Evolutionary conservation across 1,140 invertebrate genomes (phyloP), one percentile per base, ranked within the genome.

Genomic region (Cydia amplana): DNA sequence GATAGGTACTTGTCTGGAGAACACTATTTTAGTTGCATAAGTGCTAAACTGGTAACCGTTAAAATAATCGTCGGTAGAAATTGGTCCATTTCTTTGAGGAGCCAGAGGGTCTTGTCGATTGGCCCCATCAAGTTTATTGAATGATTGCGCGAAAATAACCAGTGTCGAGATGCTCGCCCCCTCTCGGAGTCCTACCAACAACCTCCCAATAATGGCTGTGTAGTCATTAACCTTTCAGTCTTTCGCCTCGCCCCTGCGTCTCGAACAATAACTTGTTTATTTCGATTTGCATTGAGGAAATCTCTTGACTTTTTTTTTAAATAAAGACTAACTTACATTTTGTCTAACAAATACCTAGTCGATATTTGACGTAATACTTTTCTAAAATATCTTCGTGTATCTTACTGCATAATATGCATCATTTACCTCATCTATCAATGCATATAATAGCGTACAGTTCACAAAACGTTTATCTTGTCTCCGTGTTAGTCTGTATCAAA

Each of bases 141-240:
- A 93, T 93, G 90, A 93, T 93, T 93, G 91, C 88, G 88, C 90
- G 88, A 91, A 91, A 91, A 87, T 86, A 88, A 88, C 82, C 77
- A 85, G 77, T 82, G 80, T 79, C 74, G 79, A 88, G 87, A 89
- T 83, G 79, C 74, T 79, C 74, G 80, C 79, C 86, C 88, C 88
- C 89, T 86, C 88, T 74, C 77, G 81, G 74, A 77, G 79, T 83
- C 80, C 77, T 79, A 79, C 82, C 80, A 80, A 79, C 81, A 84
- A 83, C 82, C 80, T 83, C 81, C 82, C 82, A 85, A 82, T 86
- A 82, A 85, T 84, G 77, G 78, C 79, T 77, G 78, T 80, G 79
- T 85, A 84, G 84, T 87, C 83, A 86, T 89, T 87, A 89, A 88
- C 79, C 88, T 86, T 87, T 84, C 77, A 83, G 79, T 84, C 75